A percentile compares a stretch with the other conserved stretches of the same genome.
Evolutionary conservation across 2,113 vertebrate species (phyloP).

Genomic region (Sylvietta virens): DNA sequence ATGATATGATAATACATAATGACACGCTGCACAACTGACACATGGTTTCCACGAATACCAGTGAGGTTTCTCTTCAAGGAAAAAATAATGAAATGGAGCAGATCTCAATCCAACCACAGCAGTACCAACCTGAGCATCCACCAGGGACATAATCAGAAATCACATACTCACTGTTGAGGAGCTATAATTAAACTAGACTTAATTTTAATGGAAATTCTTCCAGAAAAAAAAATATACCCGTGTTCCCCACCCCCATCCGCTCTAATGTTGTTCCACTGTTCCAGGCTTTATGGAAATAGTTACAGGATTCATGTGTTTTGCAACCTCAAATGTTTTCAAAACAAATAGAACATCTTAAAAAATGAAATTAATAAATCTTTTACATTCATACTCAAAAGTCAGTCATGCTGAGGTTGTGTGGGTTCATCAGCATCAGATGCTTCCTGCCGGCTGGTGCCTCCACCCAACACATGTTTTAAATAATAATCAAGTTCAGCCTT

Average conservation of each 20-base stretch:
- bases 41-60: slow-evolving; percentile 48
- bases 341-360: slow-evolving; percentile 64
- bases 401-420: slow-evolving; percentile 47
- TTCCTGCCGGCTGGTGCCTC: slow-evolving; percentile 55
- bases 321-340: slow-evolving; percentile 66
- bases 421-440: slow-evolving; percentile 56
- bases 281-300: slow-evolving; percentile 68
- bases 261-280: slow-evolving; percentile 60
- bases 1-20: slow-evolving; percentile 52
- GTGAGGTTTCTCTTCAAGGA: slow-evolving; percentile 69
- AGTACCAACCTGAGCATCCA: slow-evolving; percentile 69
- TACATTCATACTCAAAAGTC: slow-evolving; percentile 54
- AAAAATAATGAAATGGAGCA: slow-evolving; percentile 75
- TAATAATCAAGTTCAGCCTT: slow-evolving; percentile 65
- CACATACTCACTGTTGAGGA: slow-evolving; percentile 74
- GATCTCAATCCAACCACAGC: slow-evolving; percentile 73
- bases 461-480: slow-evolving; percentile 69
- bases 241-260: slow-evolving; percentile 15
- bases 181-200: slow-evolving; percentile 80
- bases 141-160: slow-evolving; percentile 78
- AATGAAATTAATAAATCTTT: slow-evolving; percentile 66
- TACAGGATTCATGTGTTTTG: slow-evolving; percentile 68
- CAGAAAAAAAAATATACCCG: slow-evolving; percentile 44
- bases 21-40: slow-evolving; percentile 15
- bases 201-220: slow-evolving; percentile 81